Conservation (phyloP, 64 coral and sea anemone genomes). For the Cladopsammia gracilis region DNA sequence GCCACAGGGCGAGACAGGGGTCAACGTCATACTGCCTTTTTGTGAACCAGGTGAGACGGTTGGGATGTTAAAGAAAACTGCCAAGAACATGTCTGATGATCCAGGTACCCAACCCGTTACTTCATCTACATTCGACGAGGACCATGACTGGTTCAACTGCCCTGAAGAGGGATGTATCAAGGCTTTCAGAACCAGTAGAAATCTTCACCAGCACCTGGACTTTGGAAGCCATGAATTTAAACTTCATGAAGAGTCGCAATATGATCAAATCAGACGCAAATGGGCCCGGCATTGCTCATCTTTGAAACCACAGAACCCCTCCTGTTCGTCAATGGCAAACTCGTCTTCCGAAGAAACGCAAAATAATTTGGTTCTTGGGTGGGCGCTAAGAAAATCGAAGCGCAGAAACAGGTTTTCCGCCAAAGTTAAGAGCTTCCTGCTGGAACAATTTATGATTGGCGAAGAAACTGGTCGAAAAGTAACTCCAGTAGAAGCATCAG, state of each 20-base stretch:
- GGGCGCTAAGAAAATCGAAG: constrained; percentile 37
- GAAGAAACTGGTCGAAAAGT: constrained; percentile 56
- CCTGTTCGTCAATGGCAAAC: neutral
- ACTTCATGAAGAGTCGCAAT: constrained; percentile 64
- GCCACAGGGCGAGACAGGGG: constrained; percentile 5
- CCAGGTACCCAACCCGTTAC: neutral
- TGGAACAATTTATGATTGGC: constrained; percentile 52
- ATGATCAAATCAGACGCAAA: constrained; percentile 54
- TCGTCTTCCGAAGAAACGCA: neutral
- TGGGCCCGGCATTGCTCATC: constrained; percentile 51
- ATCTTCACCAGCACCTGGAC: constrained; percentile 51
- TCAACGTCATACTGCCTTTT: constrained; percentile 10
- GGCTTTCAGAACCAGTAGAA: constrained; percentile 15
- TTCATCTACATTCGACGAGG: neutral
- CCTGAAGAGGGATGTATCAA: constrained; percentile 47
- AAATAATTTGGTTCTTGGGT: constrained; percentile 15
- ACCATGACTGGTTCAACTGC: constrained; percentile 16
- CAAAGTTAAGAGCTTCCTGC: constrained; percentile 39
- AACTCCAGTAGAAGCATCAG: constrained; percentile 10
- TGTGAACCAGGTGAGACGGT: constrained; percentile 8
- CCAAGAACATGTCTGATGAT: neutral
- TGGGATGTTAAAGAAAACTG: constrained; percentile 39
- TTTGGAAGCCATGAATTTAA: constrained; percentile 38
- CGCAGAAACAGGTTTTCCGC: neutral
- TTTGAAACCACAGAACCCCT: constrained; percentile 40